These are phyloP conservation scores for Novumbra hubbsi DNA, from an alignment of 2,797 vertebrate genomes.

Conservation along the genomic window DNA sequence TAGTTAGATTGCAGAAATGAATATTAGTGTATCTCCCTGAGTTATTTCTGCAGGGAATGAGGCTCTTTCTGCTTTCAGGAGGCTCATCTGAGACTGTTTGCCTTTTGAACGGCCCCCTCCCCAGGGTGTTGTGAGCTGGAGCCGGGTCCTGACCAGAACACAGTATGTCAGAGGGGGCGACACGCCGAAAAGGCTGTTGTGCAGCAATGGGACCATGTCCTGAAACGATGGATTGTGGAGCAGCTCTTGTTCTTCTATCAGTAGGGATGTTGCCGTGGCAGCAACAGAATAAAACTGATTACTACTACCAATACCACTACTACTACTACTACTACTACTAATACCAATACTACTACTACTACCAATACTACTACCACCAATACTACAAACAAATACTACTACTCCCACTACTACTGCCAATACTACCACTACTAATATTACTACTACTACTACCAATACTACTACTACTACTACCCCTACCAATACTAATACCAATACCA, in stretches of 20 bases:
- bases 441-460: background rate
- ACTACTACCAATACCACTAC: background rate
- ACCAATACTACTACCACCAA: background rate
- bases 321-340: too few species aligned
- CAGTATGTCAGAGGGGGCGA: constrained; percentile 37
- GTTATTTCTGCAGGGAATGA: constrained; percentile 29
- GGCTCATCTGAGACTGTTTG: constrained; percentile 58
- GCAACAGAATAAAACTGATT: background rate
- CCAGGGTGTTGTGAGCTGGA: constrained; percentile 10
- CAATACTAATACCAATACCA: background rate
- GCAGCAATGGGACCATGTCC: constrained; percentile 2
- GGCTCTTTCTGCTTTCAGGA: constrained; percentile 36
- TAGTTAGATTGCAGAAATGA: background rate
- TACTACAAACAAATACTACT: background rate
- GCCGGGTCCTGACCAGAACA: constrained; percentile 25
- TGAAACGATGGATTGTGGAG: constrained; percentile 2
- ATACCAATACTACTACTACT: background rate
- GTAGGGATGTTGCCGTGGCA: background rate
- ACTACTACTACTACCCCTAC: background rate
- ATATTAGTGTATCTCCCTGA: constrained; percentile 11
- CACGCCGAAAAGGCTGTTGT: constrained; percentile 40
- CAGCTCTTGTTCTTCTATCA: constrained; percentile 13
- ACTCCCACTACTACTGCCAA: background rate
- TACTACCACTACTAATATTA: background rate
- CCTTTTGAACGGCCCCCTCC: constrained; percentile 42